phyloP scores from a whole-genome alignment of 2,888 invertebrate species.

The Gortyna flavago region DNA sequence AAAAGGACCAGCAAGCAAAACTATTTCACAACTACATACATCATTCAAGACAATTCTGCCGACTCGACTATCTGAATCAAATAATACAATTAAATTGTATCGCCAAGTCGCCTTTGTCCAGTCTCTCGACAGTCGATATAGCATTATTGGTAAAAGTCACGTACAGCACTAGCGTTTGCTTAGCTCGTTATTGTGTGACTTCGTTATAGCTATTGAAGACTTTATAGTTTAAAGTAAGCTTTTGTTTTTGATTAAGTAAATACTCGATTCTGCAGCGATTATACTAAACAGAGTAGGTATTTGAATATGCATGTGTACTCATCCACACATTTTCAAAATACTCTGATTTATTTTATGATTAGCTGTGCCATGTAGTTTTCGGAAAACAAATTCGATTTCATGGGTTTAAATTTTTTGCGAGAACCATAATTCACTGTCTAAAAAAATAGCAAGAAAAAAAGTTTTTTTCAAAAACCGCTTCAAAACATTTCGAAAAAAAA shows the following conservation, averaged over 20 bases:
- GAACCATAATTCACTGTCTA: too few relatives aligned
- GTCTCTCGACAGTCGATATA: constrained; percentile 27
- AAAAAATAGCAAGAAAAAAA: too few relatives aligned
- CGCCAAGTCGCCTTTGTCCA: constrained; percentile 22
- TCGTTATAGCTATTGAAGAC: constrained; percentile 6
- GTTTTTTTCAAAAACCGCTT: too few relatives aligned
- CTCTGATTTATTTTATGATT: too few relatives aligned
- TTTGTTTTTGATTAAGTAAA: constrained; percentile 9
- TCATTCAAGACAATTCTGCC: neutral
- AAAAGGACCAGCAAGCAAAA: constrained; percentile 12
- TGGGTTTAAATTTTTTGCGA: too few relatives aligned
- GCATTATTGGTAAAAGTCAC: constrained; percentile 46
- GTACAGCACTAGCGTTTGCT: constrained; percentile 44
- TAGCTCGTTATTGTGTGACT: constrained; percentile 27
- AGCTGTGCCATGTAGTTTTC: too few relatives aligned
- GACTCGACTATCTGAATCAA: constrained; percentile 20
- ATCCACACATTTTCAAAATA: neutral
- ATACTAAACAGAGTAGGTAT: neutral
- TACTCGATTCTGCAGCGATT: neutral
- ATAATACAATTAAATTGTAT: constrained; percentile 27
- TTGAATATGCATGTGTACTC: neutral
- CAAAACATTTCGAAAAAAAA: too few relatives aligned
- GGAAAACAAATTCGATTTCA: too few relatives aligned
- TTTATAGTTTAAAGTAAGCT: neutral
- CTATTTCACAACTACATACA: neutral